These are phyloP conservation scores for Mesochorus sp. DNA, from an alignment of 2,888 invertebrate genomes.

Conservation along the genomic window DNA sequence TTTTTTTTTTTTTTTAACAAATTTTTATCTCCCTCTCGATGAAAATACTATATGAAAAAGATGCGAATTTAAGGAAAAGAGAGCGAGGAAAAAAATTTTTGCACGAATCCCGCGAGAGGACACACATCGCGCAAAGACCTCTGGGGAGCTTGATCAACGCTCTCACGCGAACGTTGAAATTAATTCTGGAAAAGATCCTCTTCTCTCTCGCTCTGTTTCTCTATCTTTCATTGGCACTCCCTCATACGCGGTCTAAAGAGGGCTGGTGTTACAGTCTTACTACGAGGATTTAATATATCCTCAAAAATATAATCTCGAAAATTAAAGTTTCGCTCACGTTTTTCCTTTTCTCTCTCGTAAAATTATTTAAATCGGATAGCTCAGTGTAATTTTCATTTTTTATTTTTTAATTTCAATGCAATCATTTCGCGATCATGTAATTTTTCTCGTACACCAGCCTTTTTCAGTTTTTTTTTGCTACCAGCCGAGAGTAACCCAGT, in stretches of 20 bases:
- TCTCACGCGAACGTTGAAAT: conserved; percentile 33
- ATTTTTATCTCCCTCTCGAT: not conserved
- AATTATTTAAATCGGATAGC: not conserved
- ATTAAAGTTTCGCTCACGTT: conserved; percentile 11
- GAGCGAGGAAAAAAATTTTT: not conserved
- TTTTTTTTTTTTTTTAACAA: conserved; percentile 9
- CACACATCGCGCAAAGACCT: conserved; percentile 23
- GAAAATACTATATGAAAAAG: not conserved
- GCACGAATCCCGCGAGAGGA: conserved; percentile 19
- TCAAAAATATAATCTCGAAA: conserved; percentile 25
- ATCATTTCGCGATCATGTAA: not conserved
- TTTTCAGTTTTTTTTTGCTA: not conserved
- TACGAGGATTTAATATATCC: conserved; percentile 31
- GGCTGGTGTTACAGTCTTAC: not conserved
- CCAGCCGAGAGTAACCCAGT: conserved; percentile 16
- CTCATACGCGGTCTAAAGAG: not conserved
- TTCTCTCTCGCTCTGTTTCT: conserved; percentile 8
- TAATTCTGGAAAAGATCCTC: conserved; percentile 54
- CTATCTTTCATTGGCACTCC: conserved; percentile 34
- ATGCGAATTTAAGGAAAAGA: no score
- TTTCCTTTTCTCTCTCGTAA: not conserved
- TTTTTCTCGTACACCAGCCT: not conserved
- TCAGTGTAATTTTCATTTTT: not conserved
- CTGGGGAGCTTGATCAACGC: conserved; percentile 37
- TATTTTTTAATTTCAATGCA: no score